Evolutionary conservation across 2,888 invertebrate genomes (phyloP), one percentile per base, ranked within the genome.

Genomic region (Amblyjoppa proteus): DNA sequence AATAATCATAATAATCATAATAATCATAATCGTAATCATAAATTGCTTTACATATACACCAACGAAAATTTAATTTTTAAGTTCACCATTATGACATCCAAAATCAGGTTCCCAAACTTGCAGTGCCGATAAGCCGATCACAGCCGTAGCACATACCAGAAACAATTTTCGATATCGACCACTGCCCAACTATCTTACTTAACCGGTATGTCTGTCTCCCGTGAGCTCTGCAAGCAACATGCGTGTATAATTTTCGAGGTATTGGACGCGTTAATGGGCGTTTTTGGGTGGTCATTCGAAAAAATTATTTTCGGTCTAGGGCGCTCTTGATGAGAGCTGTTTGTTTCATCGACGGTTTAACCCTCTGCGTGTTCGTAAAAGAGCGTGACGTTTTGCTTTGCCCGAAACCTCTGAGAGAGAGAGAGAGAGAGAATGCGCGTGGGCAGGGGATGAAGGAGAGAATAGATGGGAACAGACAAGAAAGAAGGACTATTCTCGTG

Each of bases 251-350:
- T 92, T 92, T 90, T 90, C 90, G 87, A 89, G 88, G 88, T 90
- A 91, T 92, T 91, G 89, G 88, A 89, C 89, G 89, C 85, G 80
- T 90, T 90, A 89, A 92, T 90, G 91, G 91, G 84, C 61, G 58
- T 20, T 49, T 49, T 53, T 41, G 64, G 70, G 73, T 38, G 79
- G 71, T 78, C 73, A 75, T 77, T 74, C 85, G 53, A 81, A 70
- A 81, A 78, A 84, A 83, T 81, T 74, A 86, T 61, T 73, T 56
- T 31, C 45, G 31, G 34, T 28, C 0, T 49, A 49, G 56, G 41
- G 53, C 11, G 41, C 2, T 13, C 45, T 4, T 28, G 31, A 64
- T 64, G 45, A 4, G 11, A 16, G 11, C 49, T 73, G 83, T 79
- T 85, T 79, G 28, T 81, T 78, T 77, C 58, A 51, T 49, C 41